A percentile compares a stretch with the other conserved stretches of the same genome.
Conservation (phyloP, 2,797 vertebrate species). For the Hydrolagus colliei region DNA sequence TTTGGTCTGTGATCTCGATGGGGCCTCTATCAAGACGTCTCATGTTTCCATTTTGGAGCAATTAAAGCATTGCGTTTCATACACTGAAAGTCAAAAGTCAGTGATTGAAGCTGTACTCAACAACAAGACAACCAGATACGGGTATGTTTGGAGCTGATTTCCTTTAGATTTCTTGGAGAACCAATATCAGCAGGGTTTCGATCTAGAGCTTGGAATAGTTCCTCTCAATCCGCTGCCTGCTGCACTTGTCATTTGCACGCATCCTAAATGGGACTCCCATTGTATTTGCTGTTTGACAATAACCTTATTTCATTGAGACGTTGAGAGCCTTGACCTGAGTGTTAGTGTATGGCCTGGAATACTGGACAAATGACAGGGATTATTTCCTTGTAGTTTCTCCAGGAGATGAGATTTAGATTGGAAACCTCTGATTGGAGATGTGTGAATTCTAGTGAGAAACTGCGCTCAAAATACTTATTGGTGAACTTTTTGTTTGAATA, state of each 20-base stretch:
- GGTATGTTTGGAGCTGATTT: conserved; percentile 35
- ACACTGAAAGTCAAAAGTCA: conserved; percentile 23
- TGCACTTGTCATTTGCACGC: conserved; percentile 8
- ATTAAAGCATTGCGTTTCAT: conserved; percentile 35
- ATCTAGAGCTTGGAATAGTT: too few species aligned
- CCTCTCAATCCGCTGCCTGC: neutral
- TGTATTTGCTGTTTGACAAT: neutral
- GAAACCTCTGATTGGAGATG: neutral
- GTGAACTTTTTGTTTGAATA: conserved; percentile 28
- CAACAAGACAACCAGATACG: conserved; percentile 7
- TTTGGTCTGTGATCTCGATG: conserved; percentile 38
- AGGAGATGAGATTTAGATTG: neutral
- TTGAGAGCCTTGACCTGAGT: too few species aligned
- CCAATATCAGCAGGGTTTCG: too few species aligned
- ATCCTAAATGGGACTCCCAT: conserved; percentile 19
- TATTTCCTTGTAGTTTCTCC: neutral
- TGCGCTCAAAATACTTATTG: neutral
- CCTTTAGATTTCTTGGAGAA: too few species aligned
- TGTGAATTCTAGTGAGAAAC: neutral
- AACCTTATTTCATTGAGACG: too few species aligned
- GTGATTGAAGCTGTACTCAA: conserved; percentile 34
- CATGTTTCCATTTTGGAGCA: conserved; percentile 34
- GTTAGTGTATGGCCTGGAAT: neutral
- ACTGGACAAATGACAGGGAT: neutral
- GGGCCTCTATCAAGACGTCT: conserved; percentile 31